phyloP scores from a whole-genome alignment of 2,888 invertebrate genomes.

The Shargacucullia verbasci region DNA sequence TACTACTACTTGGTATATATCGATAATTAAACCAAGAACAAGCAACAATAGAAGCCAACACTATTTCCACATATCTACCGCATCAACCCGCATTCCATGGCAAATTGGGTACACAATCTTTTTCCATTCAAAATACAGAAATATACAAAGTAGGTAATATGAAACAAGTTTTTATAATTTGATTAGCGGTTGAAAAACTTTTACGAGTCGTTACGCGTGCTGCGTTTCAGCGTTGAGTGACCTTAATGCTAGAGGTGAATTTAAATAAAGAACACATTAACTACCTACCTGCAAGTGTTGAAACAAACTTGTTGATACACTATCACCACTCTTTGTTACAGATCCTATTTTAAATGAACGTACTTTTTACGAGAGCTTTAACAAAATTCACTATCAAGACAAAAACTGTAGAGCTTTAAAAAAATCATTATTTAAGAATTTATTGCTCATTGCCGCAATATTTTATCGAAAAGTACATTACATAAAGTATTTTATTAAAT shows the following conservation, averaged over 20 bases:
- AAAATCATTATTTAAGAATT: too few species aligned
- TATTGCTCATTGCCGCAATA: too few species aligned
- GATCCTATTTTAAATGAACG: constrained; percentile 65
- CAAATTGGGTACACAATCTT: constrained; percentile 8
- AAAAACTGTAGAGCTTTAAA: too few species aligned
- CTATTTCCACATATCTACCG: too few species aligned
- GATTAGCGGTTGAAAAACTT: constrained; percentile 38
- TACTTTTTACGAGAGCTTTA: constrained; percentile 34
- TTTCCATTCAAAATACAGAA: constrained; percentile 5
- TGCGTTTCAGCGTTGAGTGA: constrained; percentile 35
- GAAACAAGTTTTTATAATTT: constrained; percentile 29
- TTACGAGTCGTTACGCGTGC: constrained; percentile 42
- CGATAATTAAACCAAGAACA: too few species aligned
- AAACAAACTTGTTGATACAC: constrained; percentile 62
- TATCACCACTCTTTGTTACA: constrained; percentile 55
- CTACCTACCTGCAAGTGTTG: constrained; percentile 73
- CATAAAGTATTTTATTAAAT: too few species aligned
- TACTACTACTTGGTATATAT: too few species aligned
- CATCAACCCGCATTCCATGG: constrained; percentile 18
- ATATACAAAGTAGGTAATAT: constrained; percentile 18
- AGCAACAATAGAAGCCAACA: too few species aligned
- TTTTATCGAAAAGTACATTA: too few species aligned
- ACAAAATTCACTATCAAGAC: neutral
- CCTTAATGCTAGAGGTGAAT: constrained; percentile 21
- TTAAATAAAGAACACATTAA: constrained; percentile 19